A percentile compares a stretch with the other conserved stretches of the same genome.
Conservation (phyloP, 1,140 invertebrate species). For the Anadara kagoshimensis region DNA sequence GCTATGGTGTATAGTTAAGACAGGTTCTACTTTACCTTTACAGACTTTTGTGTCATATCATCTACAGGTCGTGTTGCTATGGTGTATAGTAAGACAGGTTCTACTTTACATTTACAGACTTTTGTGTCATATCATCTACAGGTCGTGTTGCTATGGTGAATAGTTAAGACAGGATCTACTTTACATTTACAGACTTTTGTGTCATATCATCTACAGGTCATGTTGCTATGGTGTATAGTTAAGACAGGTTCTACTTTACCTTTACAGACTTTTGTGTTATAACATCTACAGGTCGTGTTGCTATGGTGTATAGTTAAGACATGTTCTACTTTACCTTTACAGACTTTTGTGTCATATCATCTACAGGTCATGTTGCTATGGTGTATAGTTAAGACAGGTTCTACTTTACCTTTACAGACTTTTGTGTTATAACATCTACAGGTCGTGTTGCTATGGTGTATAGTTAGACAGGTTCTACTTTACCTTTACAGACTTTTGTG, state of each 20-base stretch:
- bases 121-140: constrained; percentile 30
- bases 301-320: not conserved
- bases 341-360: constrained; percentile 28
- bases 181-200: constrained; percentile 13
- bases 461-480: too few species aligned
- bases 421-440: constrained; percentile 28
- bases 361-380: constrained; percentile 34
- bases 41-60: constrained; percentile 26
- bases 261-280: constrained; percentile 28
- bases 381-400: too few species aligned
- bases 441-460: constrained; percentile 28
- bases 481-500: constrained; percentile 17
- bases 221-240: constrained; percentile 15
- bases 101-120: constrained; percentile 2
- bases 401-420: constrained; percentile 3
- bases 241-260: not conserved
- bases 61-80: constrained; percentile 35
- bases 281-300: constrained; percentile 27
- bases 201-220: constrained; percentile 33
- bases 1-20: constrained; percentile 5
- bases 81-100: too few species aligned
- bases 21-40: not conserved
- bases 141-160: constrained; percentile 27
- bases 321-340: not conserved
- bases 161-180: too few species aligned